Evolutionary conservation across 2,888 invertebrate genomes (phyloP).

Genomic region (Thereva unica): DNA sequence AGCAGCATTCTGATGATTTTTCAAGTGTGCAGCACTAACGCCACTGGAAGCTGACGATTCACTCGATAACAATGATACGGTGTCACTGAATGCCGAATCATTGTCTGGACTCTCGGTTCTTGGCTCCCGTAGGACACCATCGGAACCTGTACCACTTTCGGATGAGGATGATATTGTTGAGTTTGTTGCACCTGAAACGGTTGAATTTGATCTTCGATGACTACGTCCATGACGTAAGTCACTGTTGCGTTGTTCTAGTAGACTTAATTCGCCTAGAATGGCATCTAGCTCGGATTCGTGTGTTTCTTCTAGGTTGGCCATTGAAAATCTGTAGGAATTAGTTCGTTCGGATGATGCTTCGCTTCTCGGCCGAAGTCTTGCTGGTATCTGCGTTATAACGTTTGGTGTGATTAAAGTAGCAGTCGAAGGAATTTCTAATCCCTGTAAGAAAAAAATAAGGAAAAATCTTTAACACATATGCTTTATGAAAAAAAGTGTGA

Average conservation of each 20-base stretch:
- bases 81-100: constrained; percentile 98
- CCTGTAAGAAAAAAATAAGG: constrained; percentile 29
- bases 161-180: constrained; percentile 55
- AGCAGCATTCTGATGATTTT: constrained; percentile 52
- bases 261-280: constrained; percentile 92
- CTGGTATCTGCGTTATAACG: constrained; percentile 21
- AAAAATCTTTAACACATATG: too few species aligned
- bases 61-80: constrained; percentile 85
- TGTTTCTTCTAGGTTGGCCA: constrained; percentile 95
- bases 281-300: constrained; percentile 97
- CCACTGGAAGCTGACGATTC: constrained; percentile 94
- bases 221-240: constrained; percentile 45
- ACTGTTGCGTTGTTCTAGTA: constrained; percentile 74
- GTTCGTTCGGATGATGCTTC: constrained; percentile 61
- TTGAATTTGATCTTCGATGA: constrained; percentile 57
- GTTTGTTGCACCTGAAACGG: constrained; percentile 55
- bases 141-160: constrained; percentile 50
- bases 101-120: constrained; percentile 95
- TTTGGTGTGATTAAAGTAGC: constrained; percentile 38
- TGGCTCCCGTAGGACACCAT: constrained; percentile 56
- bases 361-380: constrained; percentile 43
- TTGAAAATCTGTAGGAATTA: constrained; percentile 90
- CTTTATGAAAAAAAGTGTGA: too few species aligned
- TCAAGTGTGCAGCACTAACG: constrained; percentile 61
- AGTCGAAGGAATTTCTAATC: constrained; percentile 42